Evolutionary conservation across 2,113 vertebrate genomes (phyloP).

Genomic region (Coreoperca whiteheadi): DNA sequence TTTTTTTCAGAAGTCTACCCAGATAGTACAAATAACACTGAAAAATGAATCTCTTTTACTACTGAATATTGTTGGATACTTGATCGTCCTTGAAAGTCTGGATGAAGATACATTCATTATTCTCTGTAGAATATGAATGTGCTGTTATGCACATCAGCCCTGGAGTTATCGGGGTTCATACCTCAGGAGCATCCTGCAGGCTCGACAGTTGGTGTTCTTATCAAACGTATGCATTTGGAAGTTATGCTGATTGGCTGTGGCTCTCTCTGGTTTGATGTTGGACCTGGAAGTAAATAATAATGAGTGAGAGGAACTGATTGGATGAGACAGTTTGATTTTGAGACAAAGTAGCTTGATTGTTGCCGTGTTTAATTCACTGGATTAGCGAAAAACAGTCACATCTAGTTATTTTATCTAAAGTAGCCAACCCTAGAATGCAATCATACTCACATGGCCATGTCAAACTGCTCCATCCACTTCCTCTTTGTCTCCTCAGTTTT

Average conservation of each 20-base stretch:
- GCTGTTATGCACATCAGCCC: not conserved
- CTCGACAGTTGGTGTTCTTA: slow-evolving; percentile 95
- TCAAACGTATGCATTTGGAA: slow-evolving; percentile 99
- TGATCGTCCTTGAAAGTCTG: not conserved
- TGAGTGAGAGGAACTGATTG: not conserved
- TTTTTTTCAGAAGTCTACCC: not conserved
- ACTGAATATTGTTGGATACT: not conserved
- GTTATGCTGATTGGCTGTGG: slow-evolving; percentile 95
- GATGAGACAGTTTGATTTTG: not conserved
- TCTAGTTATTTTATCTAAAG: not conserved
- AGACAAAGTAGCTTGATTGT: not conserved
- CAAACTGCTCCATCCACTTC: slow-evolving; percentile 99
- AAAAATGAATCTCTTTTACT: not conserved
- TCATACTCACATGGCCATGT: slow-evolving; percentile 96
- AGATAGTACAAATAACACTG: too few species aligned
- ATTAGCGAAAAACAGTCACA: not conserved
- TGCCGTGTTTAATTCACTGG: not conserved
- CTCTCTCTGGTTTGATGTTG: slow-evolving; percentile 97
- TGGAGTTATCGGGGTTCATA: slow-evolving; percentile 63
- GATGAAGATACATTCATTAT: not conserved
- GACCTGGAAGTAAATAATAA: slow-evolving; percentile 84
- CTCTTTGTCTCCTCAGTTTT: slow-evolving; percentile 98
- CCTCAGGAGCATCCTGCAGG: slow-evolving; percentile 97
- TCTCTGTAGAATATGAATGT: not conserved
- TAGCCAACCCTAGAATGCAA: not conserved